Conservation (phyloP, 2,888 invertebrate species). For the Bellardia bayeri region DNA sequence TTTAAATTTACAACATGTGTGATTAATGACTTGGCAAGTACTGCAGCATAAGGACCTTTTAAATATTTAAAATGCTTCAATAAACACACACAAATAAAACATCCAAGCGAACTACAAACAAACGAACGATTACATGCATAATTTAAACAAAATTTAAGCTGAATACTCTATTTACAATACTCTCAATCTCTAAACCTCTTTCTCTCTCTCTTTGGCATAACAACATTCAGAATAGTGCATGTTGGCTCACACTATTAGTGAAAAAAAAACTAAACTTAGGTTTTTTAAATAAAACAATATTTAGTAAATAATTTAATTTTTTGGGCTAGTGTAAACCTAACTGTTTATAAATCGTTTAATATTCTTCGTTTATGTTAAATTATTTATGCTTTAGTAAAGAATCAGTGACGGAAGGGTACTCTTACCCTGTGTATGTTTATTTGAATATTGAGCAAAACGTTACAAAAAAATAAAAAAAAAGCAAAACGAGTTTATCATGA, state of each 20-base stretch:
- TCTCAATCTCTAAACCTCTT: neutral
- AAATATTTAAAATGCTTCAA: neutral
- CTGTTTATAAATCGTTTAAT: slow-evolving; percentile 46
- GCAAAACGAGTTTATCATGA: slow-evolving; percentile 46
- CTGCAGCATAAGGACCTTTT: slow-evolving; percentile 25
- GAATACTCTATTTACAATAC: neutral
- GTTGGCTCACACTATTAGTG: too few species aligned
- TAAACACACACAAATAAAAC: neutral
- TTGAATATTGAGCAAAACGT: slow-evolving; percentile 24
- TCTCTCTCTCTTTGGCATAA: neutral
- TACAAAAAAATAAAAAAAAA: slow-evolving; percentile 1
- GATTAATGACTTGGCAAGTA: slow-evolving; percentile 51
- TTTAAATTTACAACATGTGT: neutral
- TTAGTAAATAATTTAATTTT: neutral
- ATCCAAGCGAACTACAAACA: neutral
- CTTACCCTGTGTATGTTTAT: neutral
- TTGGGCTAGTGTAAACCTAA: slow-evolving; percentile 7
- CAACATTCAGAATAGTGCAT: neutral
- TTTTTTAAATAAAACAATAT: neutral
- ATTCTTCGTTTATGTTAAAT: slow-evolving; percentile 21
- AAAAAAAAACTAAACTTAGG: too few species aligned
- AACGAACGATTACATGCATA: slow-evolving; percentile 8
- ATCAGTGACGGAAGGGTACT: too few species aligned
- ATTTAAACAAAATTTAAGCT: slow-evolving; percentile 20
- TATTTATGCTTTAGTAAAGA: slow-evolving; percentile 22